Evolutionary conservation across 2,888 invertebrate genomes (phyloP).

Genomic region (Euzophera pinguis): DNA sequence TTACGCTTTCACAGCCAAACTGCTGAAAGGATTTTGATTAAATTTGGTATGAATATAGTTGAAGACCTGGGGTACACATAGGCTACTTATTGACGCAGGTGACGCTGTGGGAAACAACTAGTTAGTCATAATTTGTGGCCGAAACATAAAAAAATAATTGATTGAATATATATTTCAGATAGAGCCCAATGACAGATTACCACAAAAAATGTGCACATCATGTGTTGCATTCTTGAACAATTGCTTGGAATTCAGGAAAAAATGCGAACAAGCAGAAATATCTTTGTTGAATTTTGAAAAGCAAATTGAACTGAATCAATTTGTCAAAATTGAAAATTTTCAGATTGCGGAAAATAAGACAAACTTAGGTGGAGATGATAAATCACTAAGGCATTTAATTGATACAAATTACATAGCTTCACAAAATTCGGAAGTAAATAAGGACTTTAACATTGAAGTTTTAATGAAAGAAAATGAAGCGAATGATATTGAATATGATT

Average conservation of each 20-base stretch:
- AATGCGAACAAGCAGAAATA: constrained; percentile 27
- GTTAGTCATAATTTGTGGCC: too few species aligned
- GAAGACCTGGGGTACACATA: too few species aligned
- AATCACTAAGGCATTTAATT: constrained; percentile 18
- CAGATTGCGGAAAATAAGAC: neutral
- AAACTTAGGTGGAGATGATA: constrained; percentile 23
- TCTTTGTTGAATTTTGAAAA: neutral
- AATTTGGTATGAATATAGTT: too few species aligned
- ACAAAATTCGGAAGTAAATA: neutral
- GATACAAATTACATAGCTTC: neutral
- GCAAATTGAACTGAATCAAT: neutral
- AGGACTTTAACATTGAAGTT: neutral
- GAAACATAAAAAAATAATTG: too few species aligned
- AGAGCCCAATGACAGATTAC: constrained; percentile 35
- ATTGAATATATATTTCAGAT: too few species aligned
- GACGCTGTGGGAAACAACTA: too few species aligned
- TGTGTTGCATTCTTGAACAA: constrained; percentile 32
- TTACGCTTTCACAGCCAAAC: too few species aligned
- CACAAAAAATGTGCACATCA: constrained; percentile 41
- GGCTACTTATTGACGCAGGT: too few species aligned
- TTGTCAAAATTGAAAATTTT: neutral
- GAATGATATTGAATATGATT: neutral
- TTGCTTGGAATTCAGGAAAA: constrained; percentile 37
- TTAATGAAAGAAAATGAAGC: neutral
- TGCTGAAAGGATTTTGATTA: too few species aligned